phyloP scores from a whole-genome alignment of 2,113 vertebrate species.

The Cyprinodon variegatus region DNA sequence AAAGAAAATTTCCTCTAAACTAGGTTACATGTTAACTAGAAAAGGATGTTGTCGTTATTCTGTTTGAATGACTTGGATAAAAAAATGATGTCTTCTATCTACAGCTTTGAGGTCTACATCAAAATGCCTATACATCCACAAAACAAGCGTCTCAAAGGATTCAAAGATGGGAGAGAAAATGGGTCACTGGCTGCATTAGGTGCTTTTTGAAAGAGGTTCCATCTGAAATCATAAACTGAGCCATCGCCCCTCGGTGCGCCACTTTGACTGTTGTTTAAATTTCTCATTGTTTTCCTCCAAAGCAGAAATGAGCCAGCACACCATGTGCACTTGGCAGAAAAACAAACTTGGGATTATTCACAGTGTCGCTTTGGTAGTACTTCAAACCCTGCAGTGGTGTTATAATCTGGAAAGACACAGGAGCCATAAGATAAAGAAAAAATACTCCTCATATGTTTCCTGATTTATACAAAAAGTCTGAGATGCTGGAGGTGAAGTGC shows the following conservation, averaged over 20 bases:
- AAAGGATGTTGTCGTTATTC: conserved; percentile 61
- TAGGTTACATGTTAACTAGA: conserved; percentile 53
- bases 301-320: conserved; percentile 23
- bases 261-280: conserved; percentile 23
- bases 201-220: conserved; percentile 49
- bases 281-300: conserved; percentile 48
- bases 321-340: conserved; percentile 31
- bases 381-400: conserved; percentile 59
- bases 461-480: conserved; percentile 46
- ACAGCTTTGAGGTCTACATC: conserved; percentile 48
- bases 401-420: conserved; percentile 54
- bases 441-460: conserved; percentile 32
- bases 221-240: conserved; percentile 51
- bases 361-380: conserved; percentile 27
- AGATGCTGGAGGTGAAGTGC: conserved; percentile 69
- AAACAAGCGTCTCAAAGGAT: conserved; percentile 58
- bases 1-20: conserved; percentile 39
- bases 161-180: conserved; percentile 38
- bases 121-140: conserved; percentile 30
- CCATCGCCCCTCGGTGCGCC: conserved; percentile 32
- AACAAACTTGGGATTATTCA: conserved; percentile 29
- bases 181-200: conserved; percentile 65
- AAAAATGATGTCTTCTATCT: conserved; percentile 62
- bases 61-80: conserved; percentile 65
- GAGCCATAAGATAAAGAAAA: conserved; percentile 20